A percentile compares a stretch with the other conserved stretches of the same genome.
Conservation (phyloP, 2,113 vertebrate genomes). For the Xiphophorus hellerii region DNA sequence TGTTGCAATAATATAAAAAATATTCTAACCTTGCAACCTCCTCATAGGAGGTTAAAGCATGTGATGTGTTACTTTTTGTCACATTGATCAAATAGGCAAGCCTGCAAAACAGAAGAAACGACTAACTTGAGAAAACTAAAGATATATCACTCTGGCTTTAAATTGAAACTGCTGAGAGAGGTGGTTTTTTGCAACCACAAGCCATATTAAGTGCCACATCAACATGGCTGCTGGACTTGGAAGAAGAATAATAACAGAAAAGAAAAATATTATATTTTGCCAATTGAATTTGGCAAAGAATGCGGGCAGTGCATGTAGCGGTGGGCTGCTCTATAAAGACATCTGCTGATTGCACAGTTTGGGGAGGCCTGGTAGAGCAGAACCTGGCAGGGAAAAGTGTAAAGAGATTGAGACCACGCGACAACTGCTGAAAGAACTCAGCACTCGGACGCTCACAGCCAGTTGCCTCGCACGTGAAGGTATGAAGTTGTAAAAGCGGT, state of each 20-base stretch:
- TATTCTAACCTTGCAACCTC: constrained; percentile 7
- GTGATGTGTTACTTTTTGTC: constrained; percentile 36
- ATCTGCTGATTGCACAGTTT: constrained; percentile 82
- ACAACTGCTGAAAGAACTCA: constrained; percentile 68
- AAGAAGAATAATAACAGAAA: constrained; percentile 65
- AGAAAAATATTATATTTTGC: constrained; percentile 33
- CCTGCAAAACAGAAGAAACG: constrained; percentile 43
- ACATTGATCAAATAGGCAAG: constrained; percentile 64
- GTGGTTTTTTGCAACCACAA: constrained; percentile 47
- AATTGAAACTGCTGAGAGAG: constrained; percentile 63
- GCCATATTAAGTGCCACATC: constrained; percentile 61
- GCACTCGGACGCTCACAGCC: constrained; percentile 61
- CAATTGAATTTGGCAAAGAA: constrained; percentile 71
- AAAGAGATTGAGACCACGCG: constrained; percentile 74
- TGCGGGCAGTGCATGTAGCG: constrained; percentile 55
- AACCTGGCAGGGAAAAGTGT: constrained; percentile 71
- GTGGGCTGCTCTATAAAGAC: constrained; percentile 75
- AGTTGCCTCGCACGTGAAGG: constrained; percentile 63
- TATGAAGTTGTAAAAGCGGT: constrained; percentile 61
- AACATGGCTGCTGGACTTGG: constrained; percentile 60
- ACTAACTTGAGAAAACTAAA: constrained; percentile 43
- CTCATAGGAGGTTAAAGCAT: constrained; percentile 46
- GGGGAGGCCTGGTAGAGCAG: constrained; percentile 67
- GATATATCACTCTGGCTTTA: constrained; percentile 45
- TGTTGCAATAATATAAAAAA: constrained; percentile 7